Evolutionary conservation across 23 tunicate genomes (phyloP).

Genomic region (Trididemnum clinides): DNA sequence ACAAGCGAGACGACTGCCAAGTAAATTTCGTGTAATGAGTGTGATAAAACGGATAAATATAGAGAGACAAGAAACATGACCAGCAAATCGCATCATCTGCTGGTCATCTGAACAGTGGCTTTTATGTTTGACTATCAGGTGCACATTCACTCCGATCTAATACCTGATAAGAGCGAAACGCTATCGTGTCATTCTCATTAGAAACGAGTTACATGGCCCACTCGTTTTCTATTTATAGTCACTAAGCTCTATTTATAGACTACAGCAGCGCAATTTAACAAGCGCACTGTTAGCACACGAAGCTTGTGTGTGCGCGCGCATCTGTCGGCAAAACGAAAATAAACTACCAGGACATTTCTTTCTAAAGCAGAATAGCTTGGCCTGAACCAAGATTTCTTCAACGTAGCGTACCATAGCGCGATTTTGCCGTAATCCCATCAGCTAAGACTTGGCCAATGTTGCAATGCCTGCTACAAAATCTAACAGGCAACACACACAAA

Average conservation of each 20-base stretch:
- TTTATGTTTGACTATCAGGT: no score
- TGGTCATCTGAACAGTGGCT: neutral
- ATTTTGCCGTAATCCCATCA: no score
- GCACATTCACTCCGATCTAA: neutral
- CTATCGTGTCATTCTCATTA: neutral
- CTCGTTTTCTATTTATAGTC: constrained; percentile 4
- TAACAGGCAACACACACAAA: no score
- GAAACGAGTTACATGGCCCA: neutral
- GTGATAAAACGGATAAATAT: no score
- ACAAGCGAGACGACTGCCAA: no score
- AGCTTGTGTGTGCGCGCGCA: constrained; percentile 22
- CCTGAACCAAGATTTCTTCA: neutral
- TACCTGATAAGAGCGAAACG: neutral
- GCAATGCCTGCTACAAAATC: no score
- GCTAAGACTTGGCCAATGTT: no score
- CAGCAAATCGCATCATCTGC: no score
- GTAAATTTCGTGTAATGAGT: no score
- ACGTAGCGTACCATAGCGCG: neutral
- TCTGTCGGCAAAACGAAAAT: neutral
- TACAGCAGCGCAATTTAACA: neutral
- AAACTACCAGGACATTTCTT: neutral
- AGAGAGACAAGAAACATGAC: no score
- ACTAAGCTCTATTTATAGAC: constrained; percentile 22
- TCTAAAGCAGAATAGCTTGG: neutral
- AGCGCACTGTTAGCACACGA: constrained; percentile 9